Percentiles rank a stretch among this genome's conserved stretches.
Conservation (phyloP, 1,140 invertebrate species). For the Tribolium madens region DNA sequence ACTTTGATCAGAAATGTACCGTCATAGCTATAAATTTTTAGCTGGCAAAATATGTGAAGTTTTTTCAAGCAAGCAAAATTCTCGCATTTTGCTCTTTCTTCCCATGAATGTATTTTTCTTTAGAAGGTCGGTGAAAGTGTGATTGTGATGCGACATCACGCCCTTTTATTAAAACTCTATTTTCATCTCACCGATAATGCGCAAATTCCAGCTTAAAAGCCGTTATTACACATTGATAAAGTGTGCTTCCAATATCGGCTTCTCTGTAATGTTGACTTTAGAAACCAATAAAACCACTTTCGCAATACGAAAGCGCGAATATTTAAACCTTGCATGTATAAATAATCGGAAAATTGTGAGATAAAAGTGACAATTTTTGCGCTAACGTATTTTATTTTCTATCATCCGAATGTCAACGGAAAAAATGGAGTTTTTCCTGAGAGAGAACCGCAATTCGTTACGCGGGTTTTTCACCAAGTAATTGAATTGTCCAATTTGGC, state of each 20-base stretch:
- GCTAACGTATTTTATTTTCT: not conserved
- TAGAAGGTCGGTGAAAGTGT: too few species aligned
- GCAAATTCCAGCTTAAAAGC: slow-evolving; percentile 23
- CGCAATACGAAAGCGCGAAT: not conserved
- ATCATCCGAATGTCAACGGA: not conserved
- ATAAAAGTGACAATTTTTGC: slow-evolving; percentile 12
- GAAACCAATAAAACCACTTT: slow-evolving; percentile 14
- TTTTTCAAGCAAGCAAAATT: too few species aligned
- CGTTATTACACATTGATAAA: slow-evolving; percentile 39
- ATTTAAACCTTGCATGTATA: slow-evolving; percentile 7
- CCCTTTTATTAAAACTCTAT: slow-evolving; percentile 34
- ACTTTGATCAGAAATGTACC: too few species aligned
- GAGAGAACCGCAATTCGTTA: slow-evolving; percentile 3
- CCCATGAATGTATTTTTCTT: too few species aligned
- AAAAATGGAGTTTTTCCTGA: not conserved
- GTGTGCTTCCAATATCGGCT: slow-evolving; percentile 26
- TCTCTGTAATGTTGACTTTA: slow-evolving; percentile 13
- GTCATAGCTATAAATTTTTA: too few species aligned
- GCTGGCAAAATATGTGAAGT: too few species aligned
- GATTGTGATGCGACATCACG: slow-evolving; percentile 24
- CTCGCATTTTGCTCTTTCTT: too few species aligned
- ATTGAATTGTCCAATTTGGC: slow-evolving; percentile 3
- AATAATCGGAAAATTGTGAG: not conserved
- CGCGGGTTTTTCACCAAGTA: not conserved
- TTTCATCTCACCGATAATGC: slow-evolving; percentile 9